Percentiles rank a stretch among this genome's conserved stretches.
Conservation (phyloP, 2,888 invertebrate species). For the Xestia c-nigrum region DNA sequence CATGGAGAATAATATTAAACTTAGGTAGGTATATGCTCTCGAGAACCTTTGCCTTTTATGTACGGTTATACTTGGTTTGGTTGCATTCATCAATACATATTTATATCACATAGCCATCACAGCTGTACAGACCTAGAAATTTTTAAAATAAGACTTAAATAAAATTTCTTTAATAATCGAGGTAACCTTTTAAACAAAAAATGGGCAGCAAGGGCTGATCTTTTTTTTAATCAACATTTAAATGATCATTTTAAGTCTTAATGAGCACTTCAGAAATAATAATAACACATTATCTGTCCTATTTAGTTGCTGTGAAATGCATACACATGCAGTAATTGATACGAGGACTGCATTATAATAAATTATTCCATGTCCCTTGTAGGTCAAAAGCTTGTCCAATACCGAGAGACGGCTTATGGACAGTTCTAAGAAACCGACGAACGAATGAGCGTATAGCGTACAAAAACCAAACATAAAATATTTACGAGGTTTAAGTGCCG, state of each 20-base stretch:
- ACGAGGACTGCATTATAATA: constrained; percentile 32
- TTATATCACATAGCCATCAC: not conserved
- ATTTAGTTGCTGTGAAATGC: constrained; percentile 8
- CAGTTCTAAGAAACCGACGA: constrained; percentile 68
- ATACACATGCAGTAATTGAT: constrained; percentile 25
- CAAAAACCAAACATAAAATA: constrained; percentile 73
- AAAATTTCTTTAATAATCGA: not conserved
- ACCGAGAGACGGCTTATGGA: constrained; percentile 39
- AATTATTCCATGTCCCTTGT: constrained; percentile 52
- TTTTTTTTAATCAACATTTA: constrained; percentile 7
- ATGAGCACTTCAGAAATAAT: constrained; percentile 7
- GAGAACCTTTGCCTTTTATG: constrained; percentile 18
- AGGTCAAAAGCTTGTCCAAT: constrained; percentile 51
- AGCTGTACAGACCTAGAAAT: not conserved
- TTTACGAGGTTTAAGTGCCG: constrained; percentile 73
- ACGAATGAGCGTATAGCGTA: constrained; percentile 58
- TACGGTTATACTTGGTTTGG: constrained; percentile 10
- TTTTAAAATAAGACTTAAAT: not conserved
- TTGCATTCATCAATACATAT: constrained; percentile 2
- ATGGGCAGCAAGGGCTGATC: constrained; percentile 12
- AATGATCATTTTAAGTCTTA: constrained; percentile 9
- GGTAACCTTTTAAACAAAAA: constrained; percentile 27
- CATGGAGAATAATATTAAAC: constrained; percentile 26
- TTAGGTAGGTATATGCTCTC: not conserved
- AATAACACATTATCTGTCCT: constrained; percentile 10